Percentiles rank a stretch among this genome's conserved stretches.
phyloP scores from a whole-genome alignment of 2,113 vertebrate species.

The Silurus meridionalis region DNA sequence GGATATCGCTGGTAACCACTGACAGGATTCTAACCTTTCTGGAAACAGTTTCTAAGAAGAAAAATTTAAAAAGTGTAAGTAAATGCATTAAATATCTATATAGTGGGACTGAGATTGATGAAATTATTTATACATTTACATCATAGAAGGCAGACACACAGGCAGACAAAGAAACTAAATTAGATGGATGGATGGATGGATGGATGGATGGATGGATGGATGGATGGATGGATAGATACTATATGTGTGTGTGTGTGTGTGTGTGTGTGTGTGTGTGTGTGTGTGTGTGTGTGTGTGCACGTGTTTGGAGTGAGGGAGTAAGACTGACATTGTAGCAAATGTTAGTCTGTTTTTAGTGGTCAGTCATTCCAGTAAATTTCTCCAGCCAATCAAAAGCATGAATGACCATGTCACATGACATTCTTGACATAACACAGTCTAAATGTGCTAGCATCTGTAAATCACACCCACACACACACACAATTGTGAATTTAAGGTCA shows the following conservation, averaged over 20 bases:
- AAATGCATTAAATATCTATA: not conserved
- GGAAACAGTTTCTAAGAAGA: constrained; percentile 77
- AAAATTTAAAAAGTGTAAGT: not conserved
- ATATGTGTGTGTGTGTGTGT: not conserved
- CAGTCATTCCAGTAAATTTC: constrained; percentile 28
- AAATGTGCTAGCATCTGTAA: constrained; percentile 1
- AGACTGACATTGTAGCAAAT: constrained; percentile 2
- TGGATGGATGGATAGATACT: no score
- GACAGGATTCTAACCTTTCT: constrained; percentile 70
- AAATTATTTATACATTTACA: not conserved
- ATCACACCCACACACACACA: not conserved
- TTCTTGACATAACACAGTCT: constrained; percentile 24
- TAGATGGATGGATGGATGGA: no score
- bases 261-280: no score
- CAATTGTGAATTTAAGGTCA: not conserved
- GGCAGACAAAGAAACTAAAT: no score
- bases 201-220: no score
- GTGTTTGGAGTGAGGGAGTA: not conserved
- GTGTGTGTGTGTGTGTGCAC: not conserved
- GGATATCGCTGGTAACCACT: constrained; percentile 71
- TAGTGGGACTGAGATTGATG: not conserved
- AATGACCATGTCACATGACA: constrained; percentile 29
- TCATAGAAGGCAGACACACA: no score
- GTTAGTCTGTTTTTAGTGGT: constrained; percentile 43
- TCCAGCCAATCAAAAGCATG: constrained; percentile 16